Percentiles rank a stretch among this genome's conserved stretches.
Evolutionary conservation across 2,888 invertebrate genomes (phyloP).

Genomic region (Lasioglossum pauxillum): DNA sequence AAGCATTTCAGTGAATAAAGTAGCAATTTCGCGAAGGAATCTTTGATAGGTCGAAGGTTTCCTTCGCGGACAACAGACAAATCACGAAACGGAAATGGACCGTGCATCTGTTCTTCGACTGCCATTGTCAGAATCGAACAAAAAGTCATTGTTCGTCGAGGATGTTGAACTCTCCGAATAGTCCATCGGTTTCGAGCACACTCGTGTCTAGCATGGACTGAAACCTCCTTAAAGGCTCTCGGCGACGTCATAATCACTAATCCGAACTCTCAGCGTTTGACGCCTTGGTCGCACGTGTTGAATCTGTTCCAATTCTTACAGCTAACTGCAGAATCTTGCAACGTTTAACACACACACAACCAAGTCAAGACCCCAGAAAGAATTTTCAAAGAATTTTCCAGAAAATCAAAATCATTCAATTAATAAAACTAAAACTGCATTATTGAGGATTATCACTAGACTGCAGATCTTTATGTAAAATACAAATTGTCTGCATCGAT

Average conservation of each 20-base stretch:
- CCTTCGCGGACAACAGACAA: slow-evolving; percentile 33
- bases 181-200: slow-evolving; percentile 31
- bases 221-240: slow-evolving; percentile 41
- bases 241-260: slow-evolving; percentile 33
- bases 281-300: slow-evolving; percentile 12
- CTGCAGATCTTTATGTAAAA: no score
- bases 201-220: slow-evolving; percentile 28
- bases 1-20: not conserved
- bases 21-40: not conserved
- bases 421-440: not conserved
- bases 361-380: not conserved
- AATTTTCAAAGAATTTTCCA: no score
- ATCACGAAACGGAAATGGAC: slow-evolving; percentile 44
- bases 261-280: slow-evolving; percentile 35
- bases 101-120: slow-evolving; percentile 26
- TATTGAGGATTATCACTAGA: not conserved
- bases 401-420: no score
- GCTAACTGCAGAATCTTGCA: slow-evolving; percentile 3
- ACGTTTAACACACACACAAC: not conserved
- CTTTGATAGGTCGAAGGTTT: not conserved
- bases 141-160: slow-evolving; percentile 37
- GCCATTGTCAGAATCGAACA: slow-evolving; percentile 52
- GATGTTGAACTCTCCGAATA: slow-evolving; percentile 55
- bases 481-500: no score
- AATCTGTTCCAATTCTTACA: slow-evolving; percentile 31